Evolutionary conservation across 2,888 invertebrate genomes (phyloP).

Genomic region (Trachelus tabidus): DNA sequence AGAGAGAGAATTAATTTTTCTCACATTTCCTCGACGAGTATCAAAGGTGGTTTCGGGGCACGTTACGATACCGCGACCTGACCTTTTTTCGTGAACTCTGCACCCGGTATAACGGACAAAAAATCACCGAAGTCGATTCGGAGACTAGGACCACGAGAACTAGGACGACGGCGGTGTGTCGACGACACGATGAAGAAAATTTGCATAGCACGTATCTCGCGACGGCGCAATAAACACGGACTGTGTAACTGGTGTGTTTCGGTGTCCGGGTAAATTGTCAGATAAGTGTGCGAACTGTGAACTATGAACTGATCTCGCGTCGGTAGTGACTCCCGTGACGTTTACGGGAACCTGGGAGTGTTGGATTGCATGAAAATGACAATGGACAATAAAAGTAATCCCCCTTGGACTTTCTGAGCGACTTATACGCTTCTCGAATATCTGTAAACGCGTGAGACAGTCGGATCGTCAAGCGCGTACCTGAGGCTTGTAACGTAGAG

Average conservation of each 20-base stretch:
- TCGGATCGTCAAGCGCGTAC: background rate
- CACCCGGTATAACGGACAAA: background rate
- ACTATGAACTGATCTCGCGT: background rate
- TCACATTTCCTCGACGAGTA: background rate
- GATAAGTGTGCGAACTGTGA: background rate
- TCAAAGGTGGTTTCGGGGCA: background rate
- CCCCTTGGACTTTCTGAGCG: background rate
- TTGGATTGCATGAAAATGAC: background rate
- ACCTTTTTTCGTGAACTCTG: background rate
- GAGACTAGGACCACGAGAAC: background rate
- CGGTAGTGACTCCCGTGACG: background rate
- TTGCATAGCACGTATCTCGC: background rate
- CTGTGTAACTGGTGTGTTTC: background rate
- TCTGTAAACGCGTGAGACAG: background rate
- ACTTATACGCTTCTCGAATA: background rate
- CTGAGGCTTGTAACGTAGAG: background rate
- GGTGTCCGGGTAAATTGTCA: background rate
- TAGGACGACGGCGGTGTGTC: background rate
- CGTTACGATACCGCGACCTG: background rate
- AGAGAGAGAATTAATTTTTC: background rate
- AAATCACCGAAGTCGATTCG: background rate
- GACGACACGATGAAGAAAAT: background rate
- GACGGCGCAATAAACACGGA: background rate
- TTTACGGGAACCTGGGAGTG: background rate
- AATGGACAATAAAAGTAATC: background rate